Base-by-base conservation (phyloP, 2,797 vertebrate genomes). In the Thripadectes ignobilis region DNA sequence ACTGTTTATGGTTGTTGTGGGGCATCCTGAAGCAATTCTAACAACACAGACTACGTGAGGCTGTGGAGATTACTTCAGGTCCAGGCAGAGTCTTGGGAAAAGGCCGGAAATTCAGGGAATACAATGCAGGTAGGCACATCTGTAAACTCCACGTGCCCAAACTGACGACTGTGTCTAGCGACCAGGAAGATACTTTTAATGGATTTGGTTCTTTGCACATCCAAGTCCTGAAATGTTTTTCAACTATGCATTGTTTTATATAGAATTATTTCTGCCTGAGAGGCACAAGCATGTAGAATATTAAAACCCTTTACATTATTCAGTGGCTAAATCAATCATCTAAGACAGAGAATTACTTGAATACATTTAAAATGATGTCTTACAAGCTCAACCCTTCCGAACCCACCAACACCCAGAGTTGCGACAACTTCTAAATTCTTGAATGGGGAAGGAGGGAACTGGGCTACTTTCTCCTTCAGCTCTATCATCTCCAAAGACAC, bases 321-420 rank as follows among this genome's bases (percentile, higher is more conserved):
- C 55, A 62, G 24, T 10, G 69, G 41, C 69, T 85, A 94, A 86
- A 97, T 57, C 79, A 96, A 93, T 76, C 81, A 78, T 58, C 34
- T 78, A 54, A 92, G 69, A 65, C 81, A 83, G 78, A 87, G 80
- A 96, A 79, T 54, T 89, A 95, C 29, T 80, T 76, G 79, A 93
- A 94, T 93, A 97, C 88, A 78, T 94, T 97, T 96, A 96, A 98
- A 98, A 96, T 86, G 93, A 97, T 93, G 87, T 82, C 98, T 98
- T 98, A 99, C 99, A 98, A 99, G 98, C 93, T 99, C 99, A 63
- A 99, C 99, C 96, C 99, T 98, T 92, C 99, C 99, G 81, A 99
- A 99, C 58, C 99, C 99, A 74, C 99, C 99, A 32, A 99, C 98
- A 65, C 99, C 99, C 82, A 99, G 98, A 34, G 99, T 99, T 23